These are phyloP conservation scores for Nemurella pictetii DNA, from an alignment of 2,888 invertebrate species.

Conservation along the genomic window DNA sequence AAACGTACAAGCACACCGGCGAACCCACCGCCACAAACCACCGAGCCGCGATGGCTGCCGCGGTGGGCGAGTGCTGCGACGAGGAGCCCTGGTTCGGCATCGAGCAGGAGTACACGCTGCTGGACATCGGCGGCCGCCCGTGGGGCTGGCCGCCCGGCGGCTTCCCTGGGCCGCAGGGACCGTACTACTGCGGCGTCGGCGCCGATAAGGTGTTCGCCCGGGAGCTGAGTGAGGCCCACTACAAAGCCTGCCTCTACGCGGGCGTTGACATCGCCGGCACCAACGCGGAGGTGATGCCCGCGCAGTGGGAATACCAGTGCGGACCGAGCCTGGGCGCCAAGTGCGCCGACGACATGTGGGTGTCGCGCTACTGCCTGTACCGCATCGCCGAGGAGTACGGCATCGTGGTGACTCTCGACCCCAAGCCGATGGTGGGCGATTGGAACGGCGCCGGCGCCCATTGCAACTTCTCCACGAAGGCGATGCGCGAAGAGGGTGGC, in stretches of 20 bases:
- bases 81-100: constrained; percentile 90
- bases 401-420: constrained; percentile 75
- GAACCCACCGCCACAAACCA: constrained; percentile 81
- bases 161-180: constrained; percentile 93
- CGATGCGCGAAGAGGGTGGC: constrained; percentile 87
- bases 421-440: constrained; percentile 78
- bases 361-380: constrained; percentile 82
- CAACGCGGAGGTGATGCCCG: constrained; percentile 98
- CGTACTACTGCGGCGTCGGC: constrained; percentile 98
- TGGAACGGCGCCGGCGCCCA: constrained; percentile 98
- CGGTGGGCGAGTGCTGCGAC: constrained; percentile 70
- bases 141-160: constrained; percentile 94
- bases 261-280: constrained; percentile 91
- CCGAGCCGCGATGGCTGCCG: constrained; percentile 71
- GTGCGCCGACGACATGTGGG: constrained; percentile 85
- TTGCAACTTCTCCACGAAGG: constrained; percentile 92
- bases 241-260: constrained; percentile 90
- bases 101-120: constrained; percentile 88
- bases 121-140: constrained; percentile 84
- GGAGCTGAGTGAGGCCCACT: constrained; percentile 96
- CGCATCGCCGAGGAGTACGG: constrained; percentile 94
- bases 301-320: constrained; percentile 91
- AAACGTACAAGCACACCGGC: constrained; percentile 83
- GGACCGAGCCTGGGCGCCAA: constrained; percentile 88
- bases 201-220: constrained; percentile 94